Evolutionary conservation across 2,113 vertebrate genomes (phyloP).

Genomic region (Macrotus californicus): DNA sequence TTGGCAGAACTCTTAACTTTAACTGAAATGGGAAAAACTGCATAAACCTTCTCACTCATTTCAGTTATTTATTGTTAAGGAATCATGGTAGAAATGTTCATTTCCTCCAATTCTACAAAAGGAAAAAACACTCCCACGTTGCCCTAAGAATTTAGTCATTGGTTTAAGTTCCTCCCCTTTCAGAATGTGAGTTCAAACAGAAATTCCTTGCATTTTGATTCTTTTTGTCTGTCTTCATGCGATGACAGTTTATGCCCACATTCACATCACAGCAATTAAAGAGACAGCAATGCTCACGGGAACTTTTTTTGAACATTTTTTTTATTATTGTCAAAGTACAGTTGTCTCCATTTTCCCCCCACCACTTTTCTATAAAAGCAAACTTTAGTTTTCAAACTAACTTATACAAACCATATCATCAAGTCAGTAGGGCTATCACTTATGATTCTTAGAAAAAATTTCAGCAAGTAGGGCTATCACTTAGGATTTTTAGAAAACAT

Average conservation of each 20-base stretch:
- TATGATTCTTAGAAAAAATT: conserved; percentile 35
- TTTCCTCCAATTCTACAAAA: conserved; percentile 33
- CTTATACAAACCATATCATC: neutral
- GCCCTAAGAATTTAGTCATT: conserved; percentile 23
- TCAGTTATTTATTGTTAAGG: conserved; percentile 44
- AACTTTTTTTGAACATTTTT: neutral
- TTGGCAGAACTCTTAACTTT: conserved; percentile 52
- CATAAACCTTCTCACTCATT: conserved; percentile 29
- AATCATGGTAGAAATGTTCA: conserved; percentile 2
- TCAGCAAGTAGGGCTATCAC: neutral
- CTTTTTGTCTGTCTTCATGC: neutral
- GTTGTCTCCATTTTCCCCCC: too few species aligned
- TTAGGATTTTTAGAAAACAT: conserved; percentile 33
- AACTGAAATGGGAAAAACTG: conserved; percentile 43
- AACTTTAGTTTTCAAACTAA: conserved; percentile 14
- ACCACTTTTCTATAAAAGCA: neutral
- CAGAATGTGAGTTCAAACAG: neutral
- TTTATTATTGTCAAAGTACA: too few species aligned
- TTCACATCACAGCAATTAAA: neutral
- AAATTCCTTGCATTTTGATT: neutral
- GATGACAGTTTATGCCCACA: neutral
- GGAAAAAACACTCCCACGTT: neutral
- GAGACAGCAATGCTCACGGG: neutral
- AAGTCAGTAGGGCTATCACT: neutral
- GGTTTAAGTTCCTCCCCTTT: conserved; percentile 5